A percentile compares a stretch with the other conserved stretches of the same genome.
Conservation (phyloP, 2,113 vertebrate genomes). For the Hippolais icterina region DNA sequence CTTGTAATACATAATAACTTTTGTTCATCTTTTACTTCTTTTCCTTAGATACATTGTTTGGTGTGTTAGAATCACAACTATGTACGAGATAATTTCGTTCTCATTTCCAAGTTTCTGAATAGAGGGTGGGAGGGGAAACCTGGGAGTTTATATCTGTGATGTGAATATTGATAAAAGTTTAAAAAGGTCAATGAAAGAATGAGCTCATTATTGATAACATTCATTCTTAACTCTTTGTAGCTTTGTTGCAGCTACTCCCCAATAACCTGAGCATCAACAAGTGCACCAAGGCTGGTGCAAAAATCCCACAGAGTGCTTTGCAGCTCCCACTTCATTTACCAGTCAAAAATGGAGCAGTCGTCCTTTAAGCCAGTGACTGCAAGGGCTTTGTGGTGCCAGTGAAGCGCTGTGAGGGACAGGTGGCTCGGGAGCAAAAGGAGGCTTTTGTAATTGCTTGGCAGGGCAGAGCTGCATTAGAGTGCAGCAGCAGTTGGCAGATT, state of each 20-base stretch:
- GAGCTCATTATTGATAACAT: not conserved
- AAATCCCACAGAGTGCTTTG: not conserved
- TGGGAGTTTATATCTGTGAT: not conserved
- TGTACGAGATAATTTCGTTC: not conserved
- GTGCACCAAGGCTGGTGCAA: not conserved
- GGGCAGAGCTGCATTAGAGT: slow-evolving; percentile 26
- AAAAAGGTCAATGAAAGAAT: not conserved
- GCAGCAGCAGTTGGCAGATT: slow-evolving; percentile 66
- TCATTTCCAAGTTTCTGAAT: not conserved
- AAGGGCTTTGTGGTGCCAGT: not conserved
- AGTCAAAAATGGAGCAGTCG: not conserved
- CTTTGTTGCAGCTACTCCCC: not conserved
- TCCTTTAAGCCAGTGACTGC: slow-evolving; percentile 20
- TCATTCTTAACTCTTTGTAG: not conserved
- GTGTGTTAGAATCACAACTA: not conserved
- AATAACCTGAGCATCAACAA: not conserved
- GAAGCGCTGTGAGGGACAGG: slow-evolving; percentile 43
- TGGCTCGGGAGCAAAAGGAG: slow-evolving; percentile 40
- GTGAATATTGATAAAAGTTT: not conserved
- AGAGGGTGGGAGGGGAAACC: not conserved
- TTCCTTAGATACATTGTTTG: not conserved
- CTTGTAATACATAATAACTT: not conserved
- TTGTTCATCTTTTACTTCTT: not conserved
- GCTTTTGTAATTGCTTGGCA: slow-evolving; percentile 67
- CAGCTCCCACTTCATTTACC: not conserved